A percentile compares a stretch with the other conserved stretches of the same genome.
Evolutionary conservation across 2,113 vertebrate species (phyloP).

Genomic region (Pelvicachromis taeniatus): DNA sequence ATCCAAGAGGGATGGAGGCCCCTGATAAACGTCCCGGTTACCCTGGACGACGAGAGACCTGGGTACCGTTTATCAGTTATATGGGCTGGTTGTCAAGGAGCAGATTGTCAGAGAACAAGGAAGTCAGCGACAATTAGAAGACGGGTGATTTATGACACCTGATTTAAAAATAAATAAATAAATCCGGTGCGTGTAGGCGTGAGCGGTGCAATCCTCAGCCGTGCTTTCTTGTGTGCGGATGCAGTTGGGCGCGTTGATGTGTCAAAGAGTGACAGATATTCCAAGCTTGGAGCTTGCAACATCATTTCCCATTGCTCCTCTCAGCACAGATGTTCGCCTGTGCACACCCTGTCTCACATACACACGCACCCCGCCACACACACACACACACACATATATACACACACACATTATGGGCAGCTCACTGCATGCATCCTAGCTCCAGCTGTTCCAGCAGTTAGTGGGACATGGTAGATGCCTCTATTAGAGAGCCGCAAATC

Average conservation of each 20-base stretch:
- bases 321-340: constrained; percentile 53
- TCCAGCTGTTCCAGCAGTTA: constrained; percentile 68
- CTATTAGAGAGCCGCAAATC: constrained; percentile 61
- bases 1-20: constrained; percentile 7
- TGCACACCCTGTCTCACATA: constrained; percentile 5
- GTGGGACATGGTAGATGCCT: constrained; percentile 60
- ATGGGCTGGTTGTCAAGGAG: constrained; percentile 55
- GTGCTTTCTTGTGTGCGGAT: constrained; percentile 9
- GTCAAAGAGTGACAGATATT: constrained; percentile 51
- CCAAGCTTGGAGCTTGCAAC: constrained; percentile 21
- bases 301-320: constrained; percentile 52
- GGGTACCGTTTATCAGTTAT: constrained; percentile 60
- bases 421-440: constrained; percentile 17
- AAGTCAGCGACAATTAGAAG: constrained; percentile 61
- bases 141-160: constrained; percentile 49
- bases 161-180: not conserved
- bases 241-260: constrained; percentile 25
- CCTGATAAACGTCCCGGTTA: constrained; percentile 35
- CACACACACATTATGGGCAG: constrained; percentile 18
- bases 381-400: constrained; percentile 18
- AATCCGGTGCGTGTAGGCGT: not conserved
- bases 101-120: constrained; percentile 59
- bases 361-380: not conserved
- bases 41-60: constrained; percentile 30
- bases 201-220: not conserved